Conservation (phyloP, 2,113 vertebrate species). For the Pterocles gutturalis region DNA sequence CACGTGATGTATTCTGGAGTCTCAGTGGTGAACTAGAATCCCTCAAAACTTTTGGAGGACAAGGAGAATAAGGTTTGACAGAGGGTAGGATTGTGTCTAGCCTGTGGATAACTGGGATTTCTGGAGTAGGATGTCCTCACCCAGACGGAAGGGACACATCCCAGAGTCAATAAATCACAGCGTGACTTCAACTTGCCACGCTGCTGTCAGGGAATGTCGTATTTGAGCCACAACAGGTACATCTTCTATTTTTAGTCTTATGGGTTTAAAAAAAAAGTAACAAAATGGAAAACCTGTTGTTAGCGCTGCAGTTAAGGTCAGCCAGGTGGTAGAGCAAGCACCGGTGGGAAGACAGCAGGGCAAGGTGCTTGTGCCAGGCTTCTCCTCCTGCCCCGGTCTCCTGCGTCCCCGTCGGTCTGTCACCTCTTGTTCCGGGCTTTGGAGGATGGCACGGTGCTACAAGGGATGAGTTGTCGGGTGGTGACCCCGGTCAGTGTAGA, state of each 20-base stretch:
- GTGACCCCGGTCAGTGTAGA: neutral
- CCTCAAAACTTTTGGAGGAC: neutral
- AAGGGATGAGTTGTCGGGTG: neutral
- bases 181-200: neutral
- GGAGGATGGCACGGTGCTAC: neutral
- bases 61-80: neutral
- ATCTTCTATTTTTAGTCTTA: neutral
- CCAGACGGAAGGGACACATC: neutral
- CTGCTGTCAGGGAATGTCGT: neutral
- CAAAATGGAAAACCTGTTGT: neutral
- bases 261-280: neutral
- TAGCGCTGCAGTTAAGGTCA: neutral
- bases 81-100: neutral
- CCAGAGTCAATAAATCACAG: neutral
- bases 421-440: neutral
- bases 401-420: neutral
- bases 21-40: neutral
- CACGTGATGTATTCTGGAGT: neutral
- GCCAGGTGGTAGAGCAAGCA: neutral
- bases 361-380: neutral
- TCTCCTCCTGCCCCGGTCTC: neutral
- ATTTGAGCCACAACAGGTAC: rapidly evolving
- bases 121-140: neutral
- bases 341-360: neutral
- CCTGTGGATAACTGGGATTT: neutral